Evolutionary conservation across 2,888 invertebrate species (phyloP), one percentile per base, ranked within the genome.

Genomic region (Aplocera efformata): DNA sequence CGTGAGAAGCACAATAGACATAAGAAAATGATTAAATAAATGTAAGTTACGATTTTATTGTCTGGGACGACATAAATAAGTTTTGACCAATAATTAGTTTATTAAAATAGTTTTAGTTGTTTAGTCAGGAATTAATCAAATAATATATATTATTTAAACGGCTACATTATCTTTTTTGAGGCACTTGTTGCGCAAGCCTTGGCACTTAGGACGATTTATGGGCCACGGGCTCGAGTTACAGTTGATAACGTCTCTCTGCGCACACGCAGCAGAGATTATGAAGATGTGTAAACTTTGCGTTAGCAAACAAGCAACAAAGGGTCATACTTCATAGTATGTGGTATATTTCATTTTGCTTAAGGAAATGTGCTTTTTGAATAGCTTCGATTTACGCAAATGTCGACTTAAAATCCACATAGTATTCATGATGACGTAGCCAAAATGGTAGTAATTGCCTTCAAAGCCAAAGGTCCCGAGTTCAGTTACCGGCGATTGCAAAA

Each of bases 161-260:
- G 51, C 50, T 53, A 58, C 57, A 68, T 69, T 76, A 75, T 72
- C 67, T 59, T 63, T 61, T 58, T 48, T 58, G 57, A 65, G 62
- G 52, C 75, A 77, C 75, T 80, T 79, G 79, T 84, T 84, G 79
- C 79, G 79, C 77, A 82, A 84, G 72, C 64, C 71, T 62, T 66
- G 63, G 54, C 71, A 77, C 70, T 79, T 77, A 68, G 63, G 66
- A 71, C 66, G 79, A 81, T 82, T 82, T 83, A 81, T 80, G 72
- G 70, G 77, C 66, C 75, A 63, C 66, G 66, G 65, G 71, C 75
- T 81, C 69, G 61, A 70, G 73, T 80, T 79, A 79, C 78, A 72
- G 60, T 72, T 81, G 85, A 84, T 86, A 84, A 82, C 73, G 75
- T 68, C 72, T 72, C 54, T 72, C 60, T 62, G 58, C 59, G 60